phyloP scores from a whole-genome alignment of 37 sponge, comb jelly and placozoan species.

The Tethya wilhelma region DNA sequence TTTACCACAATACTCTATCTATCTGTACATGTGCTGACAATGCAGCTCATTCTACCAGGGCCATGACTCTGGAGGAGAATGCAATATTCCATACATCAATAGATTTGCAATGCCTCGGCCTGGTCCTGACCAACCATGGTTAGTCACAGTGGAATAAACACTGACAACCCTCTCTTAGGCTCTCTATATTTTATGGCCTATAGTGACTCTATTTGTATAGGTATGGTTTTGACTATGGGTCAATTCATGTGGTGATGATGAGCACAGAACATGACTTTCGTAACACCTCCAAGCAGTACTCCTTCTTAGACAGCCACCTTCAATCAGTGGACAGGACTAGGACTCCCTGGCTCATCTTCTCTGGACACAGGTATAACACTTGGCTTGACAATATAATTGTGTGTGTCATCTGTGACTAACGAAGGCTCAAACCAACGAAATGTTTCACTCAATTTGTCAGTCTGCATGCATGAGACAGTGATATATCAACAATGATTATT shows the following conservation, averaged over 20 bases:
- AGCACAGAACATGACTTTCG: slow-evolving; percentile 79
- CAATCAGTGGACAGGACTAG: slow-evolving; percentile 55
- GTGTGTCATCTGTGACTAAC: background rate
- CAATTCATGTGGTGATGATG: slow-evolving; percentile 76
- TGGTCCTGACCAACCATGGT: slow-evolving; percentile 70
- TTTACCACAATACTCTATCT: background rate
- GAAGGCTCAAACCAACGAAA: too few relatives aligned
- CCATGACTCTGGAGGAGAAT: slow-evolving; percentile 84
- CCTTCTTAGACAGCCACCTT: slow-evolving; percentile 55
- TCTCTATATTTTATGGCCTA: background rate
- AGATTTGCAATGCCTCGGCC: slow-evolving; percentile 80
- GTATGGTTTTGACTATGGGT: slow-evolving; percentile 79
- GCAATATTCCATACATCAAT: slow-evolving; percentile 73
- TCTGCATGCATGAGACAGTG: background rate
- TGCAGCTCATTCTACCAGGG: slow-evolving; percentile 14
- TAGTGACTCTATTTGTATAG: slow-evolving; percentile 15
- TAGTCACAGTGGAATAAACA: background rate
- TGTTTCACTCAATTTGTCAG: too few relatives aligned
- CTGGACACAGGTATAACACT: slow-evolving; percentile 66
- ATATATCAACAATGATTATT: background rate
- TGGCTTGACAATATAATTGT: background rate
- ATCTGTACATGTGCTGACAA: background rate
- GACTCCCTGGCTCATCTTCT: slow-evolving; percentile 86
- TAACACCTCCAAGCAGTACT: slow-evolving; percentile 44
- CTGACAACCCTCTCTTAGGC: background rate